phyloP scores from a whole-genome alignment of 2,888 invertebrate species.

The Smittia sp. region DNA sequence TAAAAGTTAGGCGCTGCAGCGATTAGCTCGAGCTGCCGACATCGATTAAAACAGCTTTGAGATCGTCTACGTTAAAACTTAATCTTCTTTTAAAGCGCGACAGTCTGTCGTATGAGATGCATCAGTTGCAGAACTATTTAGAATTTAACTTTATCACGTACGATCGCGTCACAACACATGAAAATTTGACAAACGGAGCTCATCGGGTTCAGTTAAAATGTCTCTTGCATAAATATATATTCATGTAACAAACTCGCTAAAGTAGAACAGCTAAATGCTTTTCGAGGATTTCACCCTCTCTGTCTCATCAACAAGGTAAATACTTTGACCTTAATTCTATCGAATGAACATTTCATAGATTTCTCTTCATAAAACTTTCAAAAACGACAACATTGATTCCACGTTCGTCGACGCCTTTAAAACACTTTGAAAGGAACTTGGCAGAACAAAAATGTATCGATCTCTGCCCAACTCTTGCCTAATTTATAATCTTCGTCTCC shows the following conservation, averaged over 20 bases:
- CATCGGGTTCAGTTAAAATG: no score
- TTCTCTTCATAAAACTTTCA: not conserved
- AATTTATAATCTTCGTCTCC: not conserved
- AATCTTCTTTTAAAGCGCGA: no score
- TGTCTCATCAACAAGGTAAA: not conserved
- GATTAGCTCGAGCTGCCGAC: no score
- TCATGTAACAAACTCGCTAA: not conserved
- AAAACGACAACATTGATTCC: not conserved
- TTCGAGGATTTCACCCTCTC: not conserved
- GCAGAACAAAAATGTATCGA: conserved; percentile 38
- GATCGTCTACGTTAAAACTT: no score
- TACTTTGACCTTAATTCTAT: no score
- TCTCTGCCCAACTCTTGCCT: conserved; percentile 33
- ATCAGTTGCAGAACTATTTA: not conserved
- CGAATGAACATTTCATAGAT: not conserved
- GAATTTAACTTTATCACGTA: conserved; percentile 1
- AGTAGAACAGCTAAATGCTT: not conserved
- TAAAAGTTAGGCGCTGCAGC: no score
- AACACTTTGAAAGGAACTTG: not conserved
- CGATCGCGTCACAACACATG: conserved; percentile 3
- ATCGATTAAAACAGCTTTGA: no score
- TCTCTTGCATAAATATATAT: no score
- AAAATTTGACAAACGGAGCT: no score
- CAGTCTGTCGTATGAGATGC: no score
- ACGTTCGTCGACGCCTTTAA: not conserved